Evolutionary conservation across 2,113 vertebrate species (phyloP).

Genomic region (Hippocampus abdominalis): DNA sequence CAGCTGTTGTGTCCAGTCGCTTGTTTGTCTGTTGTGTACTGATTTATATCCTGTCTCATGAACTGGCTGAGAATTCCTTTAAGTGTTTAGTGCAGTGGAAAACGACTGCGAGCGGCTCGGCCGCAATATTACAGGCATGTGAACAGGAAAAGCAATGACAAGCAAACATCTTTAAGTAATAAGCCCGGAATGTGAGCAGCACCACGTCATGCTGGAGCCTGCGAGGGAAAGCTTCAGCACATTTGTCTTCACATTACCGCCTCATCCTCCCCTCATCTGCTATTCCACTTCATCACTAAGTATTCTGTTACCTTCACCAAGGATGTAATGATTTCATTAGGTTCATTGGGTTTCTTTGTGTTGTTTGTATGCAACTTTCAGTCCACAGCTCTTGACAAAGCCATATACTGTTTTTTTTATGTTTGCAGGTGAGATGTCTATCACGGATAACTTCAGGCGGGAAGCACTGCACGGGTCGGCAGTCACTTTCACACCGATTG

Average conservation of each 20-base stretch:
- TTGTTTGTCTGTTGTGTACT: conserved; percentile 8
- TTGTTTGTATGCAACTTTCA: not conserved
- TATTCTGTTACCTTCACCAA: not conserved
- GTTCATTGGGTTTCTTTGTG: not conserved
- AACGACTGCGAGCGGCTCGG: conserved; percentile 23
- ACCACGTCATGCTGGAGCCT: conserved; percentile 53
- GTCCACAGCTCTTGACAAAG: not conserved
- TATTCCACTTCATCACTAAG: conserved; percentile 9
- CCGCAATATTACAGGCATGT: conserved; percentile 33
- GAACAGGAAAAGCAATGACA: conserved; percentile 46
- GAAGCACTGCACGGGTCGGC: too few species aligned
- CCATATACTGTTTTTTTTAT: not conserved
- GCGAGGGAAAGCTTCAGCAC: conserved; percentile 50
- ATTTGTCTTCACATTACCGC: conserved; percentile 42
- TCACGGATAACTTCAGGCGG: too few species aligned
- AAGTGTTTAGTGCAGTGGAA: conserved; percentile 37
- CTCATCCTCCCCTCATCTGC: conserved; percentile 18
- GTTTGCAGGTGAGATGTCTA: too few species aligned
- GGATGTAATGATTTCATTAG: not conserved
- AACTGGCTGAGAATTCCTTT: conserved; percentile 47
- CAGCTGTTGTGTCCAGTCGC: conserved; percentile 1
- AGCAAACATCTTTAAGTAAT: conserved; percentile 71
- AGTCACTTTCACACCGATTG: too few species aligned
- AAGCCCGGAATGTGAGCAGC: conserved; percentile 58
- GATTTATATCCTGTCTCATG: conserved; percentile 31